These are phyloP conservation scores for Caenorhabditis wallacei DNA, from an alignment of 2,888 invertebrate species.

Conservation along the genomic window DNA sequence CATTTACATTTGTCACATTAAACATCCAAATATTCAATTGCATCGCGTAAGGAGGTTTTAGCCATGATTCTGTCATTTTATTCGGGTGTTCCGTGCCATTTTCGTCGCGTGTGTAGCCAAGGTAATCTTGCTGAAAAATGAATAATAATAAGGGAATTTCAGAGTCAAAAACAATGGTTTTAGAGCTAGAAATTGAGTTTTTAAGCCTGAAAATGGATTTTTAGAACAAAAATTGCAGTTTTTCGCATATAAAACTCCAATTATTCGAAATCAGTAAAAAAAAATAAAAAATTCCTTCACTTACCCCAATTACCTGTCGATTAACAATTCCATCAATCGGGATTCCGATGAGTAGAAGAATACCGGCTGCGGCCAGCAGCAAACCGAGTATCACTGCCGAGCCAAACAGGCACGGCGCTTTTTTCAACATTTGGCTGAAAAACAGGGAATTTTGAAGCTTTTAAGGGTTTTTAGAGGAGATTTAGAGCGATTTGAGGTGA, in stretches of 20 bases:
- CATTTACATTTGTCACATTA: slow-evolving; percentile 68
- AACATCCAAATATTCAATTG: slow-evolving; percentile 74
- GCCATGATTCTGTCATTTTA: slow-evolving; percentile 77
- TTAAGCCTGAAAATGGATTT: no score
- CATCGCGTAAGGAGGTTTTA: slow-evolving; percentile 78
- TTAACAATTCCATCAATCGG: slow-evolving; percentile 62
- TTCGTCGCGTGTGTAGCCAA: slow-evolving; percentile 73
- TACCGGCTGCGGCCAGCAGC: slow-evolving; percentile 41
- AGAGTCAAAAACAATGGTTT: no score
- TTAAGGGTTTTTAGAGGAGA: neutral
- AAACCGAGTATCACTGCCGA: slow-evolving; percentile 31
- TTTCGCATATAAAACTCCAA: no score
- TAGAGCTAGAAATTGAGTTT: no score
- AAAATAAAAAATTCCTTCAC: no score
- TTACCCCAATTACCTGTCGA: slow-evolving; percentile 57
- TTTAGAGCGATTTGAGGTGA: no score
- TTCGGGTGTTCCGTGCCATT: slow-evolving; percentile 78
- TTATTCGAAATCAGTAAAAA: no score
- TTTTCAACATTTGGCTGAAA: slow-evolving; percentile 50
- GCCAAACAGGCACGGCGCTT: slow-evolving; percentile 58
- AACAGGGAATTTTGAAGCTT: no score
- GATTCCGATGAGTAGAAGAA: slow-evolving; percentile 57
- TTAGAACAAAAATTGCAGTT: no score
- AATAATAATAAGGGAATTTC: neutral
- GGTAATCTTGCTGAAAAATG: slow-evolving; percentile 73